A percentile compares a stretch with the other conserved stretches of the same genome.
These are phyloP conservation scores for Helicoverpa assulta DNA, from an alignment of 2,888 invertebrate genomes.

Conservation along the genomic window DNA sequence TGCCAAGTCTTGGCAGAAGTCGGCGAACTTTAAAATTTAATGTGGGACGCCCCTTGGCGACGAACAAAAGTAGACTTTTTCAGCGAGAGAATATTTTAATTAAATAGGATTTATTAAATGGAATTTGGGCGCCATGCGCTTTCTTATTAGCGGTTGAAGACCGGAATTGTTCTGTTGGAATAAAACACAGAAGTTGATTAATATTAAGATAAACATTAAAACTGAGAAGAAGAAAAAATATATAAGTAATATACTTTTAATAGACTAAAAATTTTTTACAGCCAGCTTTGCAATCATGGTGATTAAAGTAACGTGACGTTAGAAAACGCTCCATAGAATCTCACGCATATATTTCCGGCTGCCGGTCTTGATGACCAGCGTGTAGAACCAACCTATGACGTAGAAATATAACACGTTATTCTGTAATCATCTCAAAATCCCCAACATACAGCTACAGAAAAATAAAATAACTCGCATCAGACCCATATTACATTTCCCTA, in stretches of 20 bases:
- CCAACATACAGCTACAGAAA: neutral
- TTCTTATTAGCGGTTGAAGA: constrained; percentile 14
- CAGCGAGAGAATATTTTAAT: constrained; percentile 47
- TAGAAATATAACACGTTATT: too few relatives aligned
- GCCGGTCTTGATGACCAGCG: too few relatives aligned
- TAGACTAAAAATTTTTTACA: too few relatives aligned
- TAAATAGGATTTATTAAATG: constrained; percentile 46
- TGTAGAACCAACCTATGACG: too few relatives aligned
- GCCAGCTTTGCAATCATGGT: too few relatives aligned
- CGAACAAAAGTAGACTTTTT: constrained; percentile 28
- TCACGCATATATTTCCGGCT: too few relatives aligned
- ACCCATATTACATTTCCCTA: neutral
- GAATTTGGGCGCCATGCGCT: constrained; percentile 5
- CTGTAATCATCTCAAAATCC: neutral
- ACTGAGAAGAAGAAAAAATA: too few relatives aligned
- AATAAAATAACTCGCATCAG: neutral
- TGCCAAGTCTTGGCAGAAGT: constrained; percentile 30
- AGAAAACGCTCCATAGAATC: too few relatives aligned
- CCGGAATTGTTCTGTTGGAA: neutral
- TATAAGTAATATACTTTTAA: too few relatives aligned
- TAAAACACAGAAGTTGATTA: neutral
- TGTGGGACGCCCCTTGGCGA: constrained; percentile 25
- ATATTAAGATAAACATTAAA: neutral
- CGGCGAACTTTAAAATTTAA: constrained; percentile 54
- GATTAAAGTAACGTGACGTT: too few relatives aligned